Evolutionary conservation across 2,113 vertebrate genomes (phyloP).

Genomic region (Triplophysa dalaica): DNA sequence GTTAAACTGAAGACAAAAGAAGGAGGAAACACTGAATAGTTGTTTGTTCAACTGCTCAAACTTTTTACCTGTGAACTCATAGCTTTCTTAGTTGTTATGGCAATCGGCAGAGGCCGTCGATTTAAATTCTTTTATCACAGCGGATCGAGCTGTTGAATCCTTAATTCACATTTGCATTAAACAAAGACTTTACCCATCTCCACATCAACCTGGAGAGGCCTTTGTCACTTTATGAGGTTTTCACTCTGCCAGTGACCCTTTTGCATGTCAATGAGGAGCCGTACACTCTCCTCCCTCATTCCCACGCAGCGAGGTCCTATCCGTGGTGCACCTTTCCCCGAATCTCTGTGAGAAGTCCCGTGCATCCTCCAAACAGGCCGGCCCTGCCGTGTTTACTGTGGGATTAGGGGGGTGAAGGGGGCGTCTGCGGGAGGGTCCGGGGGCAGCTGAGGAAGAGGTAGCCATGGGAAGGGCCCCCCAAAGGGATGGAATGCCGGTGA

Average conservation of each 20-base stretch:
- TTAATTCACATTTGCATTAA: slow-evolving; percentile 74
- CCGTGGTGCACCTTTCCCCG: slow-evolving; percentile 61
- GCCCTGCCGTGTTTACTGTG: slow-evolving; percentile 80
- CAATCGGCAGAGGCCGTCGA: background rate
- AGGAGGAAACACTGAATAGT: slow-evolving; percentile 80
- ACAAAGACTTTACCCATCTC: slow-evolving; percentile 33
- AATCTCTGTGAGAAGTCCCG: slow-evolving; percentile 66
- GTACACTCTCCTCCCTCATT: slow-evolving; percentile 56
- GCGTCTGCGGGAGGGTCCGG: slow-evolving; percentile 48
- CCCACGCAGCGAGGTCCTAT: slow-evolving; percentile 62
- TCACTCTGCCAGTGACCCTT: slow-evolving; percentile 50
- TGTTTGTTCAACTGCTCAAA: slow-evolving; percentile 78
- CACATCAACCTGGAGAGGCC: slow-evolving; percentile 54
- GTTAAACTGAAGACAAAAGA: slow-evolving; percentile 86
- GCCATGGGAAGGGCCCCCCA: slow-evolving; percentile 83
- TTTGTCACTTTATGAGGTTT: slow-evolving; percentile 55
- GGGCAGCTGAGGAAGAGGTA: slow-evolving; percentile 79
- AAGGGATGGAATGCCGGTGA: slow-evolving; percentile 81
- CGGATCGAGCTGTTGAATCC: background rate
- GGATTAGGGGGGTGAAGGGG: slow-evolving; percentile 80
- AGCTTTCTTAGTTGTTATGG: slow-evolving; percentile 2
- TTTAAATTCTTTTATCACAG: background rate
- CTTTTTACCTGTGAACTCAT: slow-evolving; percentile 58
- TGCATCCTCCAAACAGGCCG: slow-evolving; percentile 55
- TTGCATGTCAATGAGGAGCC: slow-evolving; percentile 59